Evolutionary conservation across 2,888 invertebrate species (phyloP), one percentile per base, ranked within the genome.

Genomic region (Sesia apiformis): DNA sequence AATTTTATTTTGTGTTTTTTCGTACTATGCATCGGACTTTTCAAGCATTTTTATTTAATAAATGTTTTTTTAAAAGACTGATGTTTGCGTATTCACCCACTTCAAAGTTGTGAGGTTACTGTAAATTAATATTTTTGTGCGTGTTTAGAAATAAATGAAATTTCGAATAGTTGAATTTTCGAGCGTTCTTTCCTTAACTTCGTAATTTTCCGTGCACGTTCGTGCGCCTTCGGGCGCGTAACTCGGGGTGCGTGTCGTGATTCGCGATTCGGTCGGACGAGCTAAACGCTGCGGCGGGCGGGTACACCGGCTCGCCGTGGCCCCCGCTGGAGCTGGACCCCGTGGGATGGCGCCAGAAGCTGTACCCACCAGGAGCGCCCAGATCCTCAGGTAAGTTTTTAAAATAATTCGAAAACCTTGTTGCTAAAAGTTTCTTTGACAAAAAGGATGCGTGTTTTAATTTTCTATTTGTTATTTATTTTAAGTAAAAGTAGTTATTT

Each of bases 281-380:
- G 91, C 90, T 90, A 74, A 91, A 90, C 88, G 90, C 92, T 81
- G 92, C 92, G 88, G 91, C 92, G 91, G 93, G 93, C 90, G 93
- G 93, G 78, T 93, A 93, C 90, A 92, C 93, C 91, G 93, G 94
- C 85, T 93, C 94, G 84, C 94, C 94, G 87, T 94, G 94, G 94
- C 94, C 94, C 78, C 93, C 94, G 77, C 90, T 93, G 62, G 93
- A 93, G 77, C 91, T 94, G 85, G 94, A 94, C 90, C 93, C 93
- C 78, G 95, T 95, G 95, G 94, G 95, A 63, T 92, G 95, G 69
- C 94, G 95, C 63, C 92, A 95, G 69, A 95, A 95, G 82, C 90
- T 95, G 69, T 95, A 95, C 81, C 94, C 94, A 69, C 91, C 94
- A 68, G 92, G 93, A 66, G 94, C 93, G 66, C 92, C 93, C 63